phyloP scores from a whole-genome alignment of 2,113 vertebrate species.

The Fulmarus glacialis region DNA sequence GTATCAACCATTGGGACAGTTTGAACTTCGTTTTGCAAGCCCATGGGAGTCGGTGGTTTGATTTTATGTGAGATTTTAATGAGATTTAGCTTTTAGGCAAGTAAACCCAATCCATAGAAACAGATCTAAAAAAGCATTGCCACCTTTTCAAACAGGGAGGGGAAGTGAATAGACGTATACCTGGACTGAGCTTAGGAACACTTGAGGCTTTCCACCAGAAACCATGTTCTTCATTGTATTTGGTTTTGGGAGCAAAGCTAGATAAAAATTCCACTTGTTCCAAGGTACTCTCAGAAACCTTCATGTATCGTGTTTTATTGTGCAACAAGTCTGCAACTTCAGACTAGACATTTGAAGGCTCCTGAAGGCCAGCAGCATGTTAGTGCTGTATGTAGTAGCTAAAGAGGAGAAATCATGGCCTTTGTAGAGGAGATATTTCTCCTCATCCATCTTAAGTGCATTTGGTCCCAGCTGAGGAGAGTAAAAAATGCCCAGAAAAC shows the following conservation, averaged over 20 bases:
- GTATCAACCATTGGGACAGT: neutral
- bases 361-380: neutral
- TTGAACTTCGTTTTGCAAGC: neutral
- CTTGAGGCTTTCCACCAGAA: neutral
- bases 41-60: neutral
- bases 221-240: neutral
- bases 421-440: neutral
- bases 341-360: neutral
- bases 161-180: neutral
- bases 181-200: neutral
- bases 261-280: neutral
- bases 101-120: neutral
- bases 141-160: neutral
- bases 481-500: neutral
- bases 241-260: neutral
- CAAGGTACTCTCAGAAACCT: neutral
- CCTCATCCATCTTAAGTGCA: accelerated
- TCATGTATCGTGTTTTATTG: neutral
- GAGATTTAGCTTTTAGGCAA: neutral
- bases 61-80: neutral
- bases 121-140: neutral
- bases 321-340: neutral
- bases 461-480: neutral
- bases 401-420: neutral
- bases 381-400: neutral